Conservation (phyloP, 1,140 invertebrate genomes). For the Bombus fervidus region DNA sequence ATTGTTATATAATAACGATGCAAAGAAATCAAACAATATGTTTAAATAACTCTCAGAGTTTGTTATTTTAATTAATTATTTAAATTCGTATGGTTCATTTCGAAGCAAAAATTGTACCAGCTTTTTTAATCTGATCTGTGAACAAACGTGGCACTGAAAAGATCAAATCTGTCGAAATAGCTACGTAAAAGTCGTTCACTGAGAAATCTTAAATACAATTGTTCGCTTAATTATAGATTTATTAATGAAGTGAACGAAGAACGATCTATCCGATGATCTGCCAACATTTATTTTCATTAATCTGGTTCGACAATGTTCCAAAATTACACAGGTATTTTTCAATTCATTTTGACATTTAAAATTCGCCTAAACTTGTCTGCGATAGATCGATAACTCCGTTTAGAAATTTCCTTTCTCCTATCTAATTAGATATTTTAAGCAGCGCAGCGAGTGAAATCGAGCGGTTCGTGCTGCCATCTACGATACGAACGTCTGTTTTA, state of each 20-base stretch:
- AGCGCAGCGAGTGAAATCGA: slow-evolving; percentile 17
- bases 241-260: neutral
- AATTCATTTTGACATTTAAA: slow-evolving; percentile 7
- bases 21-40: no score
- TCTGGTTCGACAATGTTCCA: slow-evolving; percentile 16
- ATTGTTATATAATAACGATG: neutral
- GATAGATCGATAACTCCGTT: neutral
- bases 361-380: neutral
- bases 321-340: slow-evolving; percentile 11
- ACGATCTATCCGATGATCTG: neutral
- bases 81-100: neutral
- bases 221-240: slow-evolving; percentile 2
- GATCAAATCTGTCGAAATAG: neutral
- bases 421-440: slow-evolving; percentile 15
- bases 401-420: neutral
- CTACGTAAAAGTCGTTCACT: neutral
- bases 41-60: neutral
- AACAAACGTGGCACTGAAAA: neutral
- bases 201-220: neutral
- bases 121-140: neutral
- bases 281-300: slow-evolving; percentile 12
- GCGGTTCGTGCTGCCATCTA: slow-evolving; percentile 62
- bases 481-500: slow-evolving; percentile 43
- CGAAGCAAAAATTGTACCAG: neutral
- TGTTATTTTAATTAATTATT: neutral